Evolutionary conservation across 2,113 vertebrate genomes (phyloP), one percentile per base, ranked within the genome.

Genomic region (Siniperca knerii): DNA sequence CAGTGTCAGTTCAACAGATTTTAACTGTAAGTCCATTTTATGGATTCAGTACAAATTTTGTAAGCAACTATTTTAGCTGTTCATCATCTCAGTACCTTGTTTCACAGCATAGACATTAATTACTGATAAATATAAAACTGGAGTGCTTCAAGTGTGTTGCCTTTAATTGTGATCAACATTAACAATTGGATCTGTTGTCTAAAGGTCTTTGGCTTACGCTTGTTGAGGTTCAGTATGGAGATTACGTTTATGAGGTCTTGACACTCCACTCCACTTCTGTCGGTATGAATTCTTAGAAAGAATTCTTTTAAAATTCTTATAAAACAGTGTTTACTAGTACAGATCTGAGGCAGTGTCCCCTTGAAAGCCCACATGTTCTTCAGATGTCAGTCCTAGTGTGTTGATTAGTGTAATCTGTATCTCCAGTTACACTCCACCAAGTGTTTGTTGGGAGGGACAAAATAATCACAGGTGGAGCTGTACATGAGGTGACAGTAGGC

Each of bases 1-100:
- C 37, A 75, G 68, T 78, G 16, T 48, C 48, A 69, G 44, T 2
- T 67, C 60, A 67, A 61, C 12, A 74, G 21, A 78, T 65, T 77
- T 54, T 15, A 71, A 3, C 25, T 23, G 0, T 35, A 23, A 35
- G 16, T 7, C 40, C 25, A 35, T 29, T 1, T 33, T n/a, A 62
- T 8, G 1, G 29, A 21, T 50, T 12, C n/a, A 65, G 65, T n/a
- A 25, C 12, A 37, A 1, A 3, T 29, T 20, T 50, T 35, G 4
- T 4, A 13, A 46, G 42, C n/a, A 42, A 29, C 15, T 66, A 52
- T 35, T 25, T 37, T 18, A 68, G 21, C 3, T 7, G 6, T 52
- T 54, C 8, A 61, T 37, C 2, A 0, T 35, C 25, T 23, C 2
- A 42, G 42, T 6, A 15, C 44, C 1, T 55, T 48, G n/a, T 75